Evolutionary conservation across 2,888 invertebrate species (phyloP).

Genomic region (Melitaea athalia): DNA sequence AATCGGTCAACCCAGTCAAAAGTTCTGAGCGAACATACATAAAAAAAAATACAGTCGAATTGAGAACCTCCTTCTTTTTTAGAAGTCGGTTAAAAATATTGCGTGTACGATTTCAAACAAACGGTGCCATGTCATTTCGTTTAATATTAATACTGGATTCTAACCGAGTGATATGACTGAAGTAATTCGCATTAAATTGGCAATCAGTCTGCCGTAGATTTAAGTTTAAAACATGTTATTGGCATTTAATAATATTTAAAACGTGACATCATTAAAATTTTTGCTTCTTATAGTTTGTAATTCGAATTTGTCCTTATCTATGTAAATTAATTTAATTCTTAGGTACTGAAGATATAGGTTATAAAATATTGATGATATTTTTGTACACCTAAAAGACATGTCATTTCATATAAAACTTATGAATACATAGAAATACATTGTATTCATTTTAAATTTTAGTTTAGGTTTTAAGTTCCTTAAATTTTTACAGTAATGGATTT

Average conservation of each 20-base stretch:
- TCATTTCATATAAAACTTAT: slow-evolving; percentile 41
- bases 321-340: slow-evolving; percentile 22
- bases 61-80: no score
- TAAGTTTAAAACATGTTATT: background rate
- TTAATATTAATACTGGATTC: background rate
- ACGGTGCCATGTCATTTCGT: background rate
- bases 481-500: slow-evolving; percentile 29
- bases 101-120: background rate
- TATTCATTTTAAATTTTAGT: slow-evolving; percentile 26
- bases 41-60: no score
- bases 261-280: background rate
- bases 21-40: no score
- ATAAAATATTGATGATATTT: slow-evolving; percentile 65
- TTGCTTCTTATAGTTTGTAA: slow-evolving; percentile 1
- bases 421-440: slow-evolving; percentile 43
- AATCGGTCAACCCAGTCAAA: no score
- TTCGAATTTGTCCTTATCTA: slow-evolving; percentile 2
- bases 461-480: slow-evolving; percentile 30
- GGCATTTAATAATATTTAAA: background rate
- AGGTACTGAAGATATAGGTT: slow-evolving; percentile 29
- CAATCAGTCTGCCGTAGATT: background rate
- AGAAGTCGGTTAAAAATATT: background rate
- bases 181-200: background rate
- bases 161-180: background rate
- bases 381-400: slow-evolving; percentile 73